Evolutionary conservation across 2,113 vertebrate genomes (phyloP), one percentile per base, ranked within the genome.

Genomic region (Epinephelus cyanopodus): DNA sequence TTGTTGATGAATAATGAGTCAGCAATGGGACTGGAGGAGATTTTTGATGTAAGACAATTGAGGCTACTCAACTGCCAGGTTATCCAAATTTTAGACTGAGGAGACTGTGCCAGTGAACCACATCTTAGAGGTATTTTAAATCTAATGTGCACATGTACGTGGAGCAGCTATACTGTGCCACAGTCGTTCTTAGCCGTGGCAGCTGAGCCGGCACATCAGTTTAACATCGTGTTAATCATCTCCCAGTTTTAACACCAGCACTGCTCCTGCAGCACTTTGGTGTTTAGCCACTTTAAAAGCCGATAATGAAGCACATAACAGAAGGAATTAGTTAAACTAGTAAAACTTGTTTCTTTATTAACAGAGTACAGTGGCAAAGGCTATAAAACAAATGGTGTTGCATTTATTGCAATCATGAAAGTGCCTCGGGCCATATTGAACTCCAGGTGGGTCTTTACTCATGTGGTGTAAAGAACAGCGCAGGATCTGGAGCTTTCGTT

Each of bases 1-100:
- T 83, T 89, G 81, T 85, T 85, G 83, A 85, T 89, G 75, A 85
- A 81, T 78, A 64, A 65, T 42, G 71, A 67, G 77, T 56, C 71
- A 75, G 74, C 77, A 37, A 5, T 42, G 72, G 68, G 65, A 66
- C 18, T 54, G 17, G 5, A 62, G 39, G 74, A 71, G 19, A 56
- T 76, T 77, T 85, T 81, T 61, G 70, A 86, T 73, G 61, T 62
- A 11, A 54, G 81, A 77, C 56, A 64, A 50, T 60, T 63, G 47
- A 50, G 33, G 47, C 18, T 71, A 19, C 48, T 82, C 18, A 77
- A 14, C 42, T 52, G 65, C 42, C 52, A 48, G 25, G 21, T 74
- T 75, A 52, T 66, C 50, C 42, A 70, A 21, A 39, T 63, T 75
- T 70, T 37, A 29, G 45, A 68, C 45, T 63, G 13, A 73, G 19